phyloP scores from a whole-genome alignment of 2,797 vertebrate genomes.

The Todus mexicanus region DNA sequence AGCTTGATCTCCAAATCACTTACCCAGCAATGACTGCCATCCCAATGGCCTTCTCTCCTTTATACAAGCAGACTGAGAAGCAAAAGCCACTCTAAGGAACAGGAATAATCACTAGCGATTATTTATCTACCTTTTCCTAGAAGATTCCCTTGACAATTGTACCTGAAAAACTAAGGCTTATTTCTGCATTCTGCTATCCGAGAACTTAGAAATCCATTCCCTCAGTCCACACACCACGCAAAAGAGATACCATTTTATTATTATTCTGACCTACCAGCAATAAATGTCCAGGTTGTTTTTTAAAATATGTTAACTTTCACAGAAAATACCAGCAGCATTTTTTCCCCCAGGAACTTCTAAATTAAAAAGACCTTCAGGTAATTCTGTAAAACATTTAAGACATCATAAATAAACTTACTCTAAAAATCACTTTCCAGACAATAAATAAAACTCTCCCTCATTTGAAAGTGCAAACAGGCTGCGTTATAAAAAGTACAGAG shows the following conservation, averaged over 20 bases:
- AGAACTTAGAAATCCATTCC: background rate
- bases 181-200: background rate
- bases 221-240: background rate
- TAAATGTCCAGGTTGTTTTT: background rate
- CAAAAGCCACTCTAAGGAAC: background rate
- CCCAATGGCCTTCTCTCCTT: background rate
- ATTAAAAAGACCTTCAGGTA: conserved; percentile 15
- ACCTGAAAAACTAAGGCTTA: background rate
- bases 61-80: background rate
- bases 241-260: background rate
- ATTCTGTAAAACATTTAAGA: conserved; percentile 37
- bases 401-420: conserved; percentile 58
- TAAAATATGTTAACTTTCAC: background rate
- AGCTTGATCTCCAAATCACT: background rate
- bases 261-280: background rate
- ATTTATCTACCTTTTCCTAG: background rate
- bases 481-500: conserved; percentile 50
- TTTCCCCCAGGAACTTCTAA: background rate
- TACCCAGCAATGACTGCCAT: background rate
- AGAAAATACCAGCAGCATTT: conserved; percentile 50
- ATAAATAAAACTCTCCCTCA: conserved; percentile 59
- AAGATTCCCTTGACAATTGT: background rate
- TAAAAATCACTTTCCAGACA: conserved; percentile 53
- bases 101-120: background rate
- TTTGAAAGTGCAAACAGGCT: conserved; percentile 52